phyloP scores from a whole-genome alignment of 2,888 invertebrate genomes.

The Tenthredo scrophulariae region DNA sequence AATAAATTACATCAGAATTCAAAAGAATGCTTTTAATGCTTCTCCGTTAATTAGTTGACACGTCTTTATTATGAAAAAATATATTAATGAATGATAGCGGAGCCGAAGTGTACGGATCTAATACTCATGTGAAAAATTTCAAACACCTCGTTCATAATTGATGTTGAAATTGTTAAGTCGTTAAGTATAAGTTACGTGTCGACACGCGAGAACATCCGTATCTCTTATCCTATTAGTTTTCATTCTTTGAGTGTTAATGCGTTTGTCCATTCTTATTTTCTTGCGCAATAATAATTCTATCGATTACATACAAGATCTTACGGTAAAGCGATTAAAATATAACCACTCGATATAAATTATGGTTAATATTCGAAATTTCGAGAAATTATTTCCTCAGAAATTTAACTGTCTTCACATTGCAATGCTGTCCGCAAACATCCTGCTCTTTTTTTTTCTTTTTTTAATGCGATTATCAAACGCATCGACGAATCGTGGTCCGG shows the following conservation, averaged over 20 bases:
- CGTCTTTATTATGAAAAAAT: not conserved
- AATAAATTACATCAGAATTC: not conserved
- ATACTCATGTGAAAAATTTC: not conserved
- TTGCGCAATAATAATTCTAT: not conserved
- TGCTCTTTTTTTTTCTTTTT: not conserved
- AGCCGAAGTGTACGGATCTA: not conserved
- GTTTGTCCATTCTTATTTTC: not conserved
- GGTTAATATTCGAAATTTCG: not conserved
- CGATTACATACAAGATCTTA: not conserved
- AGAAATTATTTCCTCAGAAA: not conserved
- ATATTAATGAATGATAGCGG: not conserved
- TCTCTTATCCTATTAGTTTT: not conserved
- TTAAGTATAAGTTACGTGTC: slow-evolving; percentile 7
- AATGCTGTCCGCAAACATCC: not conserved
- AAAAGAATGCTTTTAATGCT: not conserved
- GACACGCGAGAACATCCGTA: slow-evolving; percentile 4
- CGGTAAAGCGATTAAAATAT: not conserved
- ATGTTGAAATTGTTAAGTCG: not conserved
- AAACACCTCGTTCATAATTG: not conserved
- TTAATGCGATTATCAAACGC: not conserved
- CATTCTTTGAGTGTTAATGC: not conserved
- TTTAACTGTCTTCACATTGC: not conserved
- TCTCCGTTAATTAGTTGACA: not conserved
- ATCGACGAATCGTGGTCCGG: not conserved
- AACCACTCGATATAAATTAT: not conserved